Conservation (phyloP, 64 coral and sea anemone genomes). For the Actinia tenebrosa region DNA sequence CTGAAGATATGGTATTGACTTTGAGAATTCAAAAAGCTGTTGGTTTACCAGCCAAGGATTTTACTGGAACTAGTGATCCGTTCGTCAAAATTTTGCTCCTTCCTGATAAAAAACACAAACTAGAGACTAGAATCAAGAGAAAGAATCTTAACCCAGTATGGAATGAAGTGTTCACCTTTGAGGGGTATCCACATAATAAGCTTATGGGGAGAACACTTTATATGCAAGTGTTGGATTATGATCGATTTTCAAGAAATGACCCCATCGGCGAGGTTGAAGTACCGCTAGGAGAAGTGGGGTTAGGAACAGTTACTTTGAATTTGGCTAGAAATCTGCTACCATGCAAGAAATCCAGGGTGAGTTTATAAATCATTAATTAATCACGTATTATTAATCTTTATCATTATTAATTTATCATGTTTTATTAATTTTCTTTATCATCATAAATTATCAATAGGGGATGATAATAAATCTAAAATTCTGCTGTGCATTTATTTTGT, state of each 20-base stretch:
- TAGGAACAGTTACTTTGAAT: slow-evolving; percentile 68
- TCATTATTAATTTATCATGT: not conserved
- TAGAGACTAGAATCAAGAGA: slow-evolving; percentile 87
- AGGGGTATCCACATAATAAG: slow-evolving; percentile 95
- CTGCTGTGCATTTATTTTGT: slow-evolving; percentile 42
- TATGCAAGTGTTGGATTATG: slow-evolving; percentile 93
- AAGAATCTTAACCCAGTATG: slow-evolving; percentile 94
- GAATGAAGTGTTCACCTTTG: slow-evolving; percentile 96
- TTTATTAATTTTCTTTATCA: too few relatives aligned
- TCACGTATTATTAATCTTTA: not conserved
- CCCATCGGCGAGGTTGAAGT: slow-evolving; percentile 89
- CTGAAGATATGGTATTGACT: slow-evolving; percentile 53
- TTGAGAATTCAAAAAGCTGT: slow-evolving; percentile 91
- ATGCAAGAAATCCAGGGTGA: slow-evolving; percentile 52
- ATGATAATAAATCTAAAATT: slow-evolving; percentile 66
- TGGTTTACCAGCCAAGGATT: slow-evolving; percentile 90
- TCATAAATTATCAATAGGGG: not conserved
- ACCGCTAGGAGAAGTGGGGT: slow-evolving; percentile 61
- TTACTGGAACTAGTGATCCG: slow-evolving; percentile 91
- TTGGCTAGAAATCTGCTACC: slow-evolving; percentile 89
- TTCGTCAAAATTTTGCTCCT: slow-evolving; percentile 92
- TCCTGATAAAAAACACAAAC: slow-evolving; percentile 91
- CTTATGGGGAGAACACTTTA: slow-evolving; percentile 75
- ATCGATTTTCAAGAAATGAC: slow-evolving; percentile 97
- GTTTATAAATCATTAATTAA: slow-evolving; percentile 1